A percentile compares a stretch with the other conserved stretches of the same genome.
These are phyloP conservation scores for Arbacia lixula DNA, from an alignment of 53 echinoderm and acorn worm genomes.

Conservation along the genomic window DNA sequence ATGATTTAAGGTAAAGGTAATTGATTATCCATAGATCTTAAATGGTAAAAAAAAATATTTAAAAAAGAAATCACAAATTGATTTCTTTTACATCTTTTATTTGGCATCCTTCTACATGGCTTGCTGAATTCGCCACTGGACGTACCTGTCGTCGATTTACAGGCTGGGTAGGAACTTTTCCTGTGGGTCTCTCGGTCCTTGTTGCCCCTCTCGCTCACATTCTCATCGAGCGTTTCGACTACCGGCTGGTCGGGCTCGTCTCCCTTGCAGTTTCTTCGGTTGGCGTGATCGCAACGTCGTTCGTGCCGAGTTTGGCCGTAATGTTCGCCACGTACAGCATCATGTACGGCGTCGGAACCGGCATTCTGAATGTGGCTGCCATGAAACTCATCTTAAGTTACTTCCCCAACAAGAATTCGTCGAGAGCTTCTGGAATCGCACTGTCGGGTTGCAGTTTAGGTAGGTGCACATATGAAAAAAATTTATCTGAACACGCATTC, in stretches of 20 bases:
- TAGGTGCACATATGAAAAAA: too few relatives aligned
- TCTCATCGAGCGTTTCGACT: conserved; percentile 42
- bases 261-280: not conserved
- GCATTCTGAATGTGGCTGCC: not conserved
- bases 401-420: conserved; percentile 17
- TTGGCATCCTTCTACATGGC: too few relatives aligned
- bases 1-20: too few relatives aligned
- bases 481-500: too few relatives aligned
- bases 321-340: conserved; percentile 29
- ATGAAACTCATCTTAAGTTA: not conserved
- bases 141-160: too few relatives aligned
- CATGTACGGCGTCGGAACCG: conserved; percentile 7
- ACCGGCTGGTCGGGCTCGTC: conserved; percentile 12
- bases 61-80: too few relatives aligned
- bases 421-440: not conserved
- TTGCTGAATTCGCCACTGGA: too few relatives aligned
- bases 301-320: not conserved
- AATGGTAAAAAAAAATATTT: too few relatives aligned
- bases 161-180: conserved; percentile 33
- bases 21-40: too few relatives aligned
- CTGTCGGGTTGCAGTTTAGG: conserved; percentile 2
- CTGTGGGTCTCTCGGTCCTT: not conserved
- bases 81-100: too few relatives aligned
- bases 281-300: conserved; percentile 13
- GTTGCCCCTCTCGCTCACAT: conserved; percentile 7